Base-by-base conservation (phyloP, 2,113 vertebrate species). In the Actenoides lindsayi region DNA sequence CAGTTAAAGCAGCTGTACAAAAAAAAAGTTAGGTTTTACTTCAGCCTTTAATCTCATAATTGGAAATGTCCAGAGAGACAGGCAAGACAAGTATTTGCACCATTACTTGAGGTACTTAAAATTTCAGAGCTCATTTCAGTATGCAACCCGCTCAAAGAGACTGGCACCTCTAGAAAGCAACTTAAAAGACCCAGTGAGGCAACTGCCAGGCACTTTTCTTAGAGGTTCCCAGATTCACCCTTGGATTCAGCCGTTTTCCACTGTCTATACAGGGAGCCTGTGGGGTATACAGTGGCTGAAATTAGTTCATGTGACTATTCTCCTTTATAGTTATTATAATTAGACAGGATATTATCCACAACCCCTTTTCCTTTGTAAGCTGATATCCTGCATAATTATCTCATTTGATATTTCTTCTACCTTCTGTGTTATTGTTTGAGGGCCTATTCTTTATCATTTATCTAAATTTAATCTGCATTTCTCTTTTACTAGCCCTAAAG, bases 401-500 rank as follows among this genome's bases (percentile, higher is more conserved):
- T 94, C 60, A 2, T 90, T 92, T 89, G 93, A n/a, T 94, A 94
- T 95, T 96, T 96, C 88, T 94, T 93, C 85, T 88, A 14, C 88
- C 60, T 87, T 93, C 73, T 95, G 42, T n/a, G 64, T 67, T 86
- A 96, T 94, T 94, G 71, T 96, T 81, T 83, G 83, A 17, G 2
- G 56, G 51, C 24, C 79, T 83, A 92, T 83, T 94, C 95, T 77
- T 93, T 80, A 70, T 65, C 67, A 71, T 89, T 86, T 96, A 96
- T 96, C 94, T 96, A 78, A 95, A 96, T 97, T 93, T 90, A 95
- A 96, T 95, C 96, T 92, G 92, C 85, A 89, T 96, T 96, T 93
- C 71, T 83, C 85, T 94, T 96, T 95, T 93, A 77, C 83, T 83
- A 96, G 46, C 27, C 75, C 90, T 83, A 95, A 92, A 91, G 27